These are phyloP conservation scores for Piprites chloris DNA, from an alignment of 2,113 vertebrate genomes.

Conservation along the genomic window DNA sequence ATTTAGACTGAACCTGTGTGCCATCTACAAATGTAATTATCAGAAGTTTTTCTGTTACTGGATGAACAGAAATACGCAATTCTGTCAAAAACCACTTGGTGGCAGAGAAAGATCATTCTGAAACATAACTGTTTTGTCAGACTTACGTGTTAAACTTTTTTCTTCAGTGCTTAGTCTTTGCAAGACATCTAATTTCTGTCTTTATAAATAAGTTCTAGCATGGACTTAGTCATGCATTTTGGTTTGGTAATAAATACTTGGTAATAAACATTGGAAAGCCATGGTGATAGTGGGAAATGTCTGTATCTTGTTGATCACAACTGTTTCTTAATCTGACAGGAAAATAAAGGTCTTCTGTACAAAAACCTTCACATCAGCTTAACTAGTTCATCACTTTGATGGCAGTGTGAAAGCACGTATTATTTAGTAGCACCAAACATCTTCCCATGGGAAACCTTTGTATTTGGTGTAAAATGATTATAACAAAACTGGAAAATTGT, in stretches of 20 bases:
- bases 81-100: constrained; percentile 6
- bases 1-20: not conserved
- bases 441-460: not conserved
- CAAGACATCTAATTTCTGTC: not conserved
- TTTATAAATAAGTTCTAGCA: not conserved
- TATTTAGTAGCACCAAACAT: not conserved
- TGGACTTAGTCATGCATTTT: not conserved
- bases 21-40: not conserved
- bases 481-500: not conserved
- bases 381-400: not conserved
- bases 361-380: not conserved
- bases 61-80: not conserved
- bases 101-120: not conserved
- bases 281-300: not conserved
- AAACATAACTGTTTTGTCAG: not conserved
- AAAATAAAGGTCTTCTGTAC: not conserved
- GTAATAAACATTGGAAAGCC: not conserved
- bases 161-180: not conserved
- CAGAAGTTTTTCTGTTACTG: not conserved
- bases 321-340: not conserved
- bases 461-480: not conserved
- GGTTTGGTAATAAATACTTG: not conserved
- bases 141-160: not conserved
- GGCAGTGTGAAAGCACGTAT: not conserved
- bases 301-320: not conserved